Base-by-base conservation (phyloP, 1,140 invertebrate genomes). In the Ooceraea biroi region DNA sequence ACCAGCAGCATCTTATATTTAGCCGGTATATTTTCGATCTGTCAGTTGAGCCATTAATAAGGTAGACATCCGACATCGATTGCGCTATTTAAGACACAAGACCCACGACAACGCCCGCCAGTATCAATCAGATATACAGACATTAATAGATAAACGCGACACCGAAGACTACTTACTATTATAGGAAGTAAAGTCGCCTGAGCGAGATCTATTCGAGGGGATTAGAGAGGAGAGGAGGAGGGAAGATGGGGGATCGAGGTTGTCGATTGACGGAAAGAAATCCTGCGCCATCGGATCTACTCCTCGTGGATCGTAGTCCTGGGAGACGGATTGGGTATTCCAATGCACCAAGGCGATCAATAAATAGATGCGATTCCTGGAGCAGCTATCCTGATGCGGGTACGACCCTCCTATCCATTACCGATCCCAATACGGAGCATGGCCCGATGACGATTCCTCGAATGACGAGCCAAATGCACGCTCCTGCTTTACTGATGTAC, bases 301-400 rank as follows among this genome's bases (percentile, higher is more conserved):
- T 58, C 44, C 17, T 58, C 44, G n/a, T 50, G 46, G 27, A 22
- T 71, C 44, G 69, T 41, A 58, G 63, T 72, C 19, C 50, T 36
- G 48, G 61, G 44, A 50, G 41, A 68, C 66, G 22, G 68, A 85
- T 71, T 77, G 87, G 88, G 86, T 88, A 89, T 88, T 89, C 87
- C 72, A 52, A 73, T 86, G 72, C 76, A 88, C 50, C 66, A 17
- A 57, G 84, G 61, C 84, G 87, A 89, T 89, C 87, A 74, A 89
- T 89, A 89, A 89, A 89, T 89, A 88, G 87, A 88, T 78, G 84
- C 87, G 68, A 88, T 89, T 89, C 84, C 87, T 89, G 84, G 69
- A 58, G 76, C 36, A 89, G 77, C 83, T 85, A 80, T 85, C 83
- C 76, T 66, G 36, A 19, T 71, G 72, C 55, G 78, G 73, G 50